phyloP scores from a whole-genome alignment of 2,113 vertebrate species.

The Syngnathus typhle region DNA sequence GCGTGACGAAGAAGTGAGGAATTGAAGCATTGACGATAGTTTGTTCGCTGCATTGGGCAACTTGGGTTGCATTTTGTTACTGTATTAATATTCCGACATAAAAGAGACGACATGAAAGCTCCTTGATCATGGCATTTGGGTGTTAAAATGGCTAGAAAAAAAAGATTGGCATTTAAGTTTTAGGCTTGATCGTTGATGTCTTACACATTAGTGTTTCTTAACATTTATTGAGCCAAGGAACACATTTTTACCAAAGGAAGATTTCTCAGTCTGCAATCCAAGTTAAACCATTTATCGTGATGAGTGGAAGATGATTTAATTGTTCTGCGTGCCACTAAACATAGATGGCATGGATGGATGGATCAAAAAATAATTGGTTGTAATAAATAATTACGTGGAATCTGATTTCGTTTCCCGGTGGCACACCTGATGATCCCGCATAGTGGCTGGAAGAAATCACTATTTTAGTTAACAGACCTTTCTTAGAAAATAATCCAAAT shows the following conservation, averaged over 20 bases:
- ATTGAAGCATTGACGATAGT: conserved; percentile 49
- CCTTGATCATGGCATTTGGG: neutral
- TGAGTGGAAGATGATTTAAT: neutral
- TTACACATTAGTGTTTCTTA: neutral
- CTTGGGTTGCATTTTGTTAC: conserved; percentile 15
- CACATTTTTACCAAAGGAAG: neutral
- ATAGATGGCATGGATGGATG: too few species aligned
- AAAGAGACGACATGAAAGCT: neutral
- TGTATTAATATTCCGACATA: neutral
- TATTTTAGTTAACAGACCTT: too few species aligned
- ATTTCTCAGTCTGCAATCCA: neutral
- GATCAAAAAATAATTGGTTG: too few species aligned
- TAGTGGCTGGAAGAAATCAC: too few species aligned
- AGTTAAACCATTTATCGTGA: neutral
- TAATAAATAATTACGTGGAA: too few species aligned
- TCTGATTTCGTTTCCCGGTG: too few species aligned
- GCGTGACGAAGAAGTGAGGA: conserved; percentile 61
- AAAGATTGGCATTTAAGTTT: neutral
- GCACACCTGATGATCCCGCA: too few species aligned
- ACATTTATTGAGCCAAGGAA: neutral
- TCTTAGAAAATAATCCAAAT: too few species aligned
- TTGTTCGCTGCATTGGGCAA: conserved; percentile 33
- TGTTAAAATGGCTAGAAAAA: neutral
- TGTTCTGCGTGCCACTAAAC: neutral
- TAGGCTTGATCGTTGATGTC: neutral